A percentile compares a stretch with the other conserved stretches of the same genome.
These are phyloP conservation scores for Dryobates pubescens DNA, from an alignment of 2,797 vertebrate genomes.

Conservation along the genomic window DNA sequence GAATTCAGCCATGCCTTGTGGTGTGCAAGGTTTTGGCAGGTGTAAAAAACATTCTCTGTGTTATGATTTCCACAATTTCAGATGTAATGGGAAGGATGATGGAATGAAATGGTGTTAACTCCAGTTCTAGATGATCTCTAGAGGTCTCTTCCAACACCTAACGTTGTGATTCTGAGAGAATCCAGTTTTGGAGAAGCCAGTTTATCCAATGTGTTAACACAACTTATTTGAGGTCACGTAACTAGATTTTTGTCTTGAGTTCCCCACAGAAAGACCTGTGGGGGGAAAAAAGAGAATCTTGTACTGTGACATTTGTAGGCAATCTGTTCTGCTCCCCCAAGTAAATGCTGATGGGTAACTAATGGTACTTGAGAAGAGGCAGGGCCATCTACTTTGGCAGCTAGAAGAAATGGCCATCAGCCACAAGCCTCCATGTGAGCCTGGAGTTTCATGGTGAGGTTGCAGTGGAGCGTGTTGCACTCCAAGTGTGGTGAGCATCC, in stretches of 20 bases:
- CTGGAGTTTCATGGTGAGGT: fast-evolving
- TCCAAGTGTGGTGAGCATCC: neutral
- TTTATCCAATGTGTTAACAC: neutral
- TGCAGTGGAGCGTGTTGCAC: fast-evolving
- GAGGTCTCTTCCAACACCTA: no score
- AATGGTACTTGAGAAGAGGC: neutral
- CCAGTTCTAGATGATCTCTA: neutral
- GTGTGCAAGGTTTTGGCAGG: neutral
- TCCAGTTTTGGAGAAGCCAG: neutral
- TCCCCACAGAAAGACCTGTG: neutral
- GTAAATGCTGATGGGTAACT: neutral
- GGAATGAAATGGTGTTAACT: neutral
- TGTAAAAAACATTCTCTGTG: neutral
- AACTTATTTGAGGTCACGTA: conserved; percentile 5
- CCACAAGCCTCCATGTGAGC: fast-evolving
- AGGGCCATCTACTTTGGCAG: fast-evolving
- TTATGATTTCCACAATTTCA: neutral
- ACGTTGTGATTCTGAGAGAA: neutral
- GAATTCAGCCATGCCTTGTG: neutral
- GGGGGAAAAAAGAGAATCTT: neutral
- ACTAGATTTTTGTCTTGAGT: conserved; percentile 9
- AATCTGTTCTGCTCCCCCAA: neutral
- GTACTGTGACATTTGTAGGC: neutral
- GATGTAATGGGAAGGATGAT: neutral
- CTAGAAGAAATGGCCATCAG: fast-evolving